phyloP scores from a whole-genome alignment of 2,888 invertebrate genomes.

The Lasioglossum calceatum region DNA sequence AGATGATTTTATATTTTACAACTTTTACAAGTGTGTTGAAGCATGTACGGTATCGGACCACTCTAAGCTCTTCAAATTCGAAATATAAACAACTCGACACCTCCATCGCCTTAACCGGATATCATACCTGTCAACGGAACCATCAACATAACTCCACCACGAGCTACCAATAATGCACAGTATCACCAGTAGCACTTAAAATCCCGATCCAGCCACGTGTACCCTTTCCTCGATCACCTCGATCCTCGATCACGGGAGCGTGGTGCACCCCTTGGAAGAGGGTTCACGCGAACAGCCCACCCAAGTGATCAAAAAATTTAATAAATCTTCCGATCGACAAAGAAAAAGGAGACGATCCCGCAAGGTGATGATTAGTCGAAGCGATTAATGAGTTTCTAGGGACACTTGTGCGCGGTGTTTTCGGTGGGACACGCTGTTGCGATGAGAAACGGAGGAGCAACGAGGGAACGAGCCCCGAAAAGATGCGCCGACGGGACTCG shows the following conservation, averaged over 20 bases:
- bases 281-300: background rate
- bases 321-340: background rate
- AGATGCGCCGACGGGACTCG: slow-evolving; percentile 79
- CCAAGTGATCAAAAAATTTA: background rate
- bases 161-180: slow-evolving; percentile 19
- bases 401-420: slow-evolving; percentile 21
- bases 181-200: slow-evolving; percentile 25
- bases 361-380: background rate
- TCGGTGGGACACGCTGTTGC: slow-evolving; percentile 15
- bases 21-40: background rate
- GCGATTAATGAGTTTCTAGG: background rate
- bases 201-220: slow-evolving; percentile 15
- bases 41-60: background rate
- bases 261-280: background rate
- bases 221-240: background rate
- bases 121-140: slow-evolving; percentile 56
- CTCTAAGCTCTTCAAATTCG: background rate
- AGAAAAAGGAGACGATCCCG: background rate
- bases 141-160: slow-evolving; percentile 53
- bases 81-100: background rate
- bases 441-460: slow-evolving; percentile 3
- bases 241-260: background rate
- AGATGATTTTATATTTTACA: background rate
- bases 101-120: background rate
- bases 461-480: slow-evolving; percentile 70